phyloP scores from a whole-genome alignment of 2,888 invertebrate species.

The Odontocolon sp. region DNA sequence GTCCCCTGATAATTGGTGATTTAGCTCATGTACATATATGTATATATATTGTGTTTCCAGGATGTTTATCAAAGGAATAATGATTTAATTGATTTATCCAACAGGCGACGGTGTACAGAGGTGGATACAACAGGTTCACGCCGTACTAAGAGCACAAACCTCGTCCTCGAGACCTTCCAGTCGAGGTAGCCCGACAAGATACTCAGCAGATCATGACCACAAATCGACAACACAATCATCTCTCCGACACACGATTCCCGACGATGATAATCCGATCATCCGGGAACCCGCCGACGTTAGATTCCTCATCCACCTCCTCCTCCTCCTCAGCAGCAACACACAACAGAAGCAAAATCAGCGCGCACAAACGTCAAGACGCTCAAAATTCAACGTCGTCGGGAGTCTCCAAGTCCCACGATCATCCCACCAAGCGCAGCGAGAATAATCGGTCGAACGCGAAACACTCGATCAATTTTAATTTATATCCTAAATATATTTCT shows the following conservation, averaged over 20 bases:
- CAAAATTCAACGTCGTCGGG: neutral
- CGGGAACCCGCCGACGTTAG: slow-evolving; percentile 29
- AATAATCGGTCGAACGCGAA: neutral
- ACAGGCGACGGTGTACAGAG: slow-evolving; percentile 95
- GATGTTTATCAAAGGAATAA: neutral
- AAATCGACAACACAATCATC: slow-evolving; percentile 70
- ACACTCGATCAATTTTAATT: neutral
- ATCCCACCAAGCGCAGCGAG: neutral
- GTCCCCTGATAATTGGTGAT: no score
- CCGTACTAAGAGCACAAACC: slow-evolving; percentile 87
- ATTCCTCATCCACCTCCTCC: neutral
- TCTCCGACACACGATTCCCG: slow-evolving; percentile 66
- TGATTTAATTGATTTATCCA: slow-evolving; percentile 76
- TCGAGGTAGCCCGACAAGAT: slow-evolving; percentile 75
- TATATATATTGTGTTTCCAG: no score
- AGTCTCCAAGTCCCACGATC: neutral
- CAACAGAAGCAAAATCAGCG: no score
- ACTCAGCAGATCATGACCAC: slow-evolving; percentile 76
- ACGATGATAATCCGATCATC: slow-evolving; percentile 33
- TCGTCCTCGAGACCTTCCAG: slow-evolving; percentile 66
- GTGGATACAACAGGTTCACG: slow-evolving; percentile 97
- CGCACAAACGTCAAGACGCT: slow-evolving; percentile 5
- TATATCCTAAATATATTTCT: slow-evolving; percentile 9
- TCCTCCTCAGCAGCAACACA: slow-evolving; percentile 33
- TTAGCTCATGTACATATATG: no score